These are phyloP conservation scores for Sanderia malayensis DNA, from an alignment of 30 jellyfish, hydroid and myxozoan species.

Conservation along the genomic window DNA sequence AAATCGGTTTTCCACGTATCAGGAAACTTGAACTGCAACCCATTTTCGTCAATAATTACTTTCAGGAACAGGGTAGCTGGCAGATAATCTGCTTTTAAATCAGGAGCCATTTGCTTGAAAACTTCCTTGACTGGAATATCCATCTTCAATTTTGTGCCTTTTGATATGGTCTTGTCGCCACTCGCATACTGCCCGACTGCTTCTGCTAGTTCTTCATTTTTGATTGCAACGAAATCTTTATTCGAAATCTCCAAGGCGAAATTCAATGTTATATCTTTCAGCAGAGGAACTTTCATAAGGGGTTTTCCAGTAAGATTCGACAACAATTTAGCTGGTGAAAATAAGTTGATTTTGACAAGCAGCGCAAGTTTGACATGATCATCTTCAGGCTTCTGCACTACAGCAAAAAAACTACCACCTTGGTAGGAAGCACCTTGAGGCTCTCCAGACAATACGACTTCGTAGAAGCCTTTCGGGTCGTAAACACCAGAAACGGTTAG, in stretches of 20 bases:
- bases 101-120: constrained; percentile 53
- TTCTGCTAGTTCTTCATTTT: constrained; percentile 41
- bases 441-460: constrained; percentile 46
- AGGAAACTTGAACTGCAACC: constrained; percentile 59
- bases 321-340: constrained; percentile 48
- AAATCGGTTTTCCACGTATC: constrained; percentile 61
- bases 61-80: constrained; percentile 59
- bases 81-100: constrained; percentile 18
- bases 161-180: constrained; percentile 48
- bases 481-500: constrained; percentile 41
- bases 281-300: constrained; percentile 55
- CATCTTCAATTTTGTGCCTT: constrained; percentile 48
- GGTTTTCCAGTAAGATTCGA: constrained; percentile 55
- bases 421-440: constrained; percentile 45
- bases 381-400: constrained; percentile 62
- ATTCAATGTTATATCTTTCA: constrained; percentile 46
- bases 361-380: constrained; percentile 32
- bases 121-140: constrained; percentile 66
- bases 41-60: constrained; percentile 34
- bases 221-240: constrained; percentile 44
- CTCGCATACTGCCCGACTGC: constrained; percentile 18
- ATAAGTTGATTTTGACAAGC: constrained; percentile 31
- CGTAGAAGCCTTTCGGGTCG: constrained; percentile 66
- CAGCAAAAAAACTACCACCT: constrained; percentile 37
- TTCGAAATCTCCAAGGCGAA: constrained; percentile 54